Conservation (phyloP, 1,140 invertebrate species). For the Mactra quadrangularis region DNA sequence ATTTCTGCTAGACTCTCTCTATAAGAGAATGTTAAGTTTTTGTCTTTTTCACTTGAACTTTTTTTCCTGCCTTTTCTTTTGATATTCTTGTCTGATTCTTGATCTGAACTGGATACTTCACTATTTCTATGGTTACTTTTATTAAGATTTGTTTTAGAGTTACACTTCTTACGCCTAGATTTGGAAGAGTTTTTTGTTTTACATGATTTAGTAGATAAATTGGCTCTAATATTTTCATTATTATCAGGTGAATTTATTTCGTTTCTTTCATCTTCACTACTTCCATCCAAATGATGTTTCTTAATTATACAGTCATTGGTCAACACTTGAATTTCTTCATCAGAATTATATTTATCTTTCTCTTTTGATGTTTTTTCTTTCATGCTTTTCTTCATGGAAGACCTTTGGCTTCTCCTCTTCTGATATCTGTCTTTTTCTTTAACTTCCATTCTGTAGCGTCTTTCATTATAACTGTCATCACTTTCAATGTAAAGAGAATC, state of each 20-base stretch:
- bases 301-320: no score
- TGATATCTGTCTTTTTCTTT: not conserved
- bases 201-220: not conserved
- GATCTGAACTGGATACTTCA: no score
- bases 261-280: no score
- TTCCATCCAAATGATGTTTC: no score
- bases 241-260: not conserved
- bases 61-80: not conserved
- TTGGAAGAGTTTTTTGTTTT: no score
- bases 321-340: not conserved
- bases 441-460: conserved; percentile 47
- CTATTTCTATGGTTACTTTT: no score
- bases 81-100: not conserved
- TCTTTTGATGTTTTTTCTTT: not conserved
- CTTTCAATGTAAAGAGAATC: conserved; percentile 54
- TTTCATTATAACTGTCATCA: conserved; percentile 55
- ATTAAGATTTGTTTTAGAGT: not conserved
- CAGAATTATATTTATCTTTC: not conserved
- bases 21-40: conserved; percentile 14
- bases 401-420: not conserved
- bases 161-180: not conserved
- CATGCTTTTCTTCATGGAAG: not conserved
- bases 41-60: conserved; percentile 7
- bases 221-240: not conserved
- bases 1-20: conserved; percentile 24